Percentiles rank a stretch among this genome's conserved stretches.
Conservation (phyloP, 2,113 vertebrate species). For the Rousettus leschenaultii region DNA sequence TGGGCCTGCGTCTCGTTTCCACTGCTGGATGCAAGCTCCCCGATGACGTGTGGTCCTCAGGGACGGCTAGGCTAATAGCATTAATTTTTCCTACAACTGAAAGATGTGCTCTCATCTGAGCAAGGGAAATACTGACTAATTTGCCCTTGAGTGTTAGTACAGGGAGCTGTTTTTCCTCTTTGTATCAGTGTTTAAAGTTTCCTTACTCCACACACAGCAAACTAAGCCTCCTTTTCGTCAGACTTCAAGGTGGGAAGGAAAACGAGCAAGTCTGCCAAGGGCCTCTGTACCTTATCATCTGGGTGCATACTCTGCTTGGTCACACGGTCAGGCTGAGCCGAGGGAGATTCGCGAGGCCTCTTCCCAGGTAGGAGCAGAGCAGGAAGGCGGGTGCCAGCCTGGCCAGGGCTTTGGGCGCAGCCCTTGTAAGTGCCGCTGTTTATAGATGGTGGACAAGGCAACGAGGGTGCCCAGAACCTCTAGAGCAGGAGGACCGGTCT, state of each 20-base stretch:
- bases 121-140: not conserved
- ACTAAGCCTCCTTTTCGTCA: not conserved
- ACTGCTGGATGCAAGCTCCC: not conserved
- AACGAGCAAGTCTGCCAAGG: accelerated
- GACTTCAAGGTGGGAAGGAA: not conserved
- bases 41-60: not conserved
- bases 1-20: not conserved
- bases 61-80: not conserved
- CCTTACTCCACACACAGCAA: not conserved
- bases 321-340: accelerated
- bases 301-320: not conserved
- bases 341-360: not conserved
- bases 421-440: accelerated
- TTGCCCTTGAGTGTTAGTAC: not conserved
- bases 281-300: accelerated
- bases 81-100: not conserved
- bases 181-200: not conserved
- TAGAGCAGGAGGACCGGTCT: not conserved
- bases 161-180: not conserved
- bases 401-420: not conserved
- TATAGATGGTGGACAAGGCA: not conserved
- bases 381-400: not conserved
- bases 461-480: not conserved
- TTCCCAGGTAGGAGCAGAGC: not conserved
- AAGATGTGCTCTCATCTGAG: not conserved